Evolutionary conservation across 30 jellyfish, hydroid and myxozoan genomes (phyloP), one percentile per base, ranked within the genome.

Genomic region (Aurelia coerulea): DNA sequence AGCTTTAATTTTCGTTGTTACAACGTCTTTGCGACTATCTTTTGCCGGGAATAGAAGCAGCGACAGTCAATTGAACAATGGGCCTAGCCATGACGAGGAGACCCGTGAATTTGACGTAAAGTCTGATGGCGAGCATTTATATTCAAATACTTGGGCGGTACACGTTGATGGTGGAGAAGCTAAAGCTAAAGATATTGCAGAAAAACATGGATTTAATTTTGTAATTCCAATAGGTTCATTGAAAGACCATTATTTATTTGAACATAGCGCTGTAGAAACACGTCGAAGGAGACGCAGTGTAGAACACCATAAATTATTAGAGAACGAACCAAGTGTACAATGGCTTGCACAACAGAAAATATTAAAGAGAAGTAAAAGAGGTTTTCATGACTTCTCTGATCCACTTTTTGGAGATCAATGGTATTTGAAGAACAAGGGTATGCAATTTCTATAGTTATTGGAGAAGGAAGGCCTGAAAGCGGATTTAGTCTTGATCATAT

Each of bases 101-200:
- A 13, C 53, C 54, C 63, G 63, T 71, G 81, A 71, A 15, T 52
- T 33, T 31, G 81, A 39, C 23, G 65, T 29, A 74, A 62, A 68
- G 5, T 29, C 74, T 33, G 81, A 79, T 7, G 53, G 64, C n/a
- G 88, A 72, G 56, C 95, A 86, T 56, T 23, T 78, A 42, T 92
- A 50, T 84, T 88, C 98, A 13, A 94, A 94, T 85, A 88, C 90
- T 42, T 94, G 99, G 99, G 99, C 83, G 60, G 84, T 94, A 34
- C 88, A 94, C 41, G 65, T 89, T 2, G 91, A 78, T 53, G 97
- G 92, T 58, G 99, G 97, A 17, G 90, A 62, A 62, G 70, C 74
- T 33, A 79, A 54, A 62, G 99, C 97, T 17, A 78, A 86, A 67
- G 94, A 88, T 23, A 18, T 94, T 19, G 99, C 97, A 9, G 96